phyloP scores from a whole-genome alignment of 2,113 vertebrate genomes.

The Pandion haliaetus region DNA sequence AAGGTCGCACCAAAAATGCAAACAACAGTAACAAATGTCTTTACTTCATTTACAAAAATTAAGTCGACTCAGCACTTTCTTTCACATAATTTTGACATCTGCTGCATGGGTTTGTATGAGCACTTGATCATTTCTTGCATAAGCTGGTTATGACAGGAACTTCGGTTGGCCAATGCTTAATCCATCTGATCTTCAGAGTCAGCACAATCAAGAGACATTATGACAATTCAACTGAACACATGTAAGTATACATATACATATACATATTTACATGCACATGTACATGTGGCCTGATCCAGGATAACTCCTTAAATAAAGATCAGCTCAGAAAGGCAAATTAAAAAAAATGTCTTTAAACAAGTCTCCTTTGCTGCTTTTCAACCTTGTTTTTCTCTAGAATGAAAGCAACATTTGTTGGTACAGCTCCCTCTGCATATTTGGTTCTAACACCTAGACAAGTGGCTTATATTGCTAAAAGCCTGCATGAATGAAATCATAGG shows the following conservation, averaged over 20 bases:
- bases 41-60: neutral
- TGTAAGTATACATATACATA: rapidly evolving
- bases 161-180: neutral
- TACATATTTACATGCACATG: rapidly evolving
- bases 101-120: neutral
- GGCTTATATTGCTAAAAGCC: neutral
- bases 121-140: neutral
- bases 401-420: neutral
- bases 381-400: neutral
- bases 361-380: neutral
- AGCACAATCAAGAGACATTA: neutral
- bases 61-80: neutral
- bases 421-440: neutral
- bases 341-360: neutral
- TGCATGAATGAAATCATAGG: rapidly evolving
- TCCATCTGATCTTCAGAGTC: neutral
- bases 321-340: neutral
- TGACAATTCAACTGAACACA: neutral
- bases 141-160: neutral
- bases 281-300: neutral
- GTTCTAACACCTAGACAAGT: neutral
- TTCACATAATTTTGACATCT: neutral
- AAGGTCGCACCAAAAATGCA: neutral
- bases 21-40: neutral
- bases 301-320: neutral